Evolutionary conservation across 2,888 invertebrate genomes (phyloP), one percentile per base, ranked within the genome.

Genomic region (Chymomyza amoena): DNA sequence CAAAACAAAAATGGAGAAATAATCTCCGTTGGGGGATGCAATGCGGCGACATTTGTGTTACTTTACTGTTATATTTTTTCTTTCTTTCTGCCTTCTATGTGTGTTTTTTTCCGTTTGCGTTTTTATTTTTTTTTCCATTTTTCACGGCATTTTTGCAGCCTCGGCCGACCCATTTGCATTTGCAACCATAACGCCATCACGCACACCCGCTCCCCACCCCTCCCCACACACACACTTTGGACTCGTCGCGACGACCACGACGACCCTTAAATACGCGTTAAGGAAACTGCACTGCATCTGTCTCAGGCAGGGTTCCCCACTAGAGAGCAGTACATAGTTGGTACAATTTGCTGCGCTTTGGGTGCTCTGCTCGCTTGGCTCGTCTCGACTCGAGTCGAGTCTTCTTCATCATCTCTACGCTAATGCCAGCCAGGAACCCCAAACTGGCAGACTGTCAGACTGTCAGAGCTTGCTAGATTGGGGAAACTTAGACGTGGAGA

Each of bases 31-130:
- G 32, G 60, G 60, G 60, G 15, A 60, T 60, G 18, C 36, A n/a
- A 20, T 54, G 54, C 54, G 54, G 60, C 60, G 60, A 60, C 60
- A 60, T 60, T 60, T 60, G 60, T 60, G n/a, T 36, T 60, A 36
- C 36, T 60, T 16, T 54, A 20, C 20, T 54, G 20, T 20, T 54
- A 20, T 54, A 18, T 16, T 54, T 20, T n/a, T 59, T 1, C 59
- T 6, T 9, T 18, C 7, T 28, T 32, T 1, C 32, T 25, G 25
- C 25, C 25, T 25, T 25, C 25, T 25, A 4, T 25, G 25, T 25
- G 25, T 25, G 25, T 25, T 5, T 54, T 54, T 20, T 54, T 54
- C 18, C 10, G 15, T 20, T n/a, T n/a, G n/a, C n/a, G 0, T n/a
- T n/a, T 7, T 18, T 52, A 2, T 54, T 16, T 54, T 16, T 54